Evolutionary conservation across 2,113 vertebrate genomes (phyloP), one percentile per base, ranked within the genome.

Genomic region (Hepsetus odoe): DNA sequence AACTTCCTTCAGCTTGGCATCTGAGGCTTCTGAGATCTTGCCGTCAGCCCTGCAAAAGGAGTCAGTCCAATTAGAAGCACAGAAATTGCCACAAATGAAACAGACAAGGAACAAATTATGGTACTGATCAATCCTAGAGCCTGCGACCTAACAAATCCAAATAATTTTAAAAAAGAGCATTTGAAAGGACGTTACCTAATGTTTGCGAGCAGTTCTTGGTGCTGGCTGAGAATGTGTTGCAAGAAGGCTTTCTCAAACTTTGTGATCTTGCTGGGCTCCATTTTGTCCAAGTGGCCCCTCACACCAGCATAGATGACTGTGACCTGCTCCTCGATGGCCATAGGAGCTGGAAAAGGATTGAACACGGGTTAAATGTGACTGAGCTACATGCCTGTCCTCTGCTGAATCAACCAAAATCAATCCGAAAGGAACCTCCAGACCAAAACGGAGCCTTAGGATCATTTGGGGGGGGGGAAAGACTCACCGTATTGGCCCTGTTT

Each of bases 251-350:
- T 95, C 91, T 99, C 98, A 12, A 99, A 99, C 85, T 90, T 96
- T 1, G 98, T 99, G 88, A 99, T 99, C 88, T 99, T 99, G 93
- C 94, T 96, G 80, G 98, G 97, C 81, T 99, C 98, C 91, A 99
- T 88, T 81, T 99, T 99, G 92, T 99, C 98, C 88, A 99, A 88
- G 85, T 98, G 91, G 28, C 98, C 98, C 86, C 96, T 94, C 26
- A 99, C 98, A 82, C 98, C 98, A 1, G 98, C 98, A 0, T 98
- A 99, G 87, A 99, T 99, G 75, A 99, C 97, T 0, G 96, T 89
- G 1, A 99, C 97, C 88, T 99, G 98, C 42, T 99, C 97, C 86
- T 99, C 98, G 84, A 99, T 99, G 77, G 97, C 97, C 97, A 99
- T 99, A 82, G 98, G 98, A 81, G 84, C 98, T 99, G 85, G 2